phyloP scores from a whole-genome alignment of 2,888 invertebrate genomes.

The Dynastes hyllus region DNA sequence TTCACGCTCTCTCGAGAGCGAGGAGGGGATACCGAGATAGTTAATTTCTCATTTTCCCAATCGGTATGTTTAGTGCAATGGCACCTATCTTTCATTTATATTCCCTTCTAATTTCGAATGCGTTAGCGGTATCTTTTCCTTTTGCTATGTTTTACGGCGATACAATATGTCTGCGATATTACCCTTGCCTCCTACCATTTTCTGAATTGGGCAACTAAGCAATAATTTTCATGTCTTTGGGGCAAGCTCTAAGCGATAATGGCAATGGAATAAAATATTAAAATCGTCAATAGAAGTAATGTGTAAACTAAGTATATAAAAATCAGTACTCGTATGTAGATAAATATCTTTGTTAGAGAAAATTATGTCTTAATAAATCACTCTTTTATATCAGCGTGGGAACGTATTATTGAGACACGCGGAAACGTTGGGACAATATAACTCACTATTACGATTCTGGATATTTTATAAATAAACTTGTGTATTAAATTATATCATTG shows the following conservation, averaged over 20 bases:
- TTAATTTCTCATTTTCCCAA: too few species aligned
- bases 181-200: too few species aligned
- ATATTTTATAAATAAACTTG: conserved; percentile 48
- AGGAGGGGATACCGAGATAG: too few species aligned
- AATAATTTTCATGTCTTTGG: conserved; percentile 5
- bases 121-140: too few species aligned
- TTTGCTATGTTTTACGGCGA: too few species aligned
- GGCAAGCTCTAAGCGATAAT: neutral
- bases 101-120: too few species aligned
- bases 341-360: conserved; percentile 38
- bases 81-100: too few species aligned
- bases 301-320: conserved; percentile 1
- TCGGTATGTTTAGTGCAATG: too few species aligned
- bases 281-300: conserved; percentile 2
- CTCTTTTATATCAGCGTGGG: conserved; percentile 42
- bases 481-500: conserved; percentile 50
- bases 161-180: too few species aligned
- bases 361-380: conserved; percentile 40
- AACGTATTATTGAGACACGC: conserved; percentile 44
- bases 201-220: too few species aligned
- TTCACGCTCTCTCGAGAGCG: too few species aligned
- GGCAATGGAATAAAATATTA: conserved; percentile 23
- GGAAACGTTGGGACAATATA: conserved; percentile 44
- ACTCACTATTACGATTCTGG: conserved; percentile 47
- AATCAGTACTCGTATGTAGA: conserved; percentile 15